These are phyloP conservation scores for Palaemon carinicauda DNA, from an alignment of 1,140 invertebrate genomes.

Conservation along the genomic window DNA sequence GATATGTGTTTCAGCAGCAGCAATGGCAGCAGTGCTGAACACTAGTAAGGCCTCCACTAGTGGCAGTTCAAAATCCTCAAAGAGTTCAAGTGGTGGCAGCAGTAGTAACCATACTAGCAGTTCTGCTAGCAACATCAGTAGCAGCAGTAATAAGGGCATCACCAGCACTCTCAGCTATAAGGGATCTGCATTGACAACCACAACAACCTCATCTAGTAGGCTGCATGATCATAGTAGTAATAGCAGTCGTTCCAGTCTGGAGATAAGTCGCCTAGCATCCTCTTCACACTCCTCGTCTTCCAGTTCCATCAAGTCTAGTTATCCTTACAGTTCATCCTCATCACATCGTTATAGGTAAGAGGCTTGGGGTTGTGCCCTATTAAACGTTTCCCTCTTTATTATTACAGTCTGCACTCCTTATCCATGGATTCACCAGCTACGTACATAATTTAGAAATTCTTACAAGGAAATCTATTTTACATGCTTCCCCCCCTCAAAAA, in stretches of 20 bases:
- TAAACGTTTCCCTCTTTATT: background rate
- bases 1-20: conserved; percentile 26
- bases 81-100: background rate
- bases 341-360: conserved; percentile 36
- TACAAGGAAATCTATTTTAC: too few species aligned
- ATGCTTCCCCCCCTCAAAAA: too few species aligned
- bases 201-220: conserved; percentile 38
- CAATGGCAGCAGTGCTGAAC: conserved; percentile 41
- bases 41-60: conserved; percentile 34
- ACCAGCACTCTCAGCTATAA: conserved; percentile 43
- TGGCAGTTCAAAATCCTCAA: conserved; percentile 15
- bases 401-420: too few species aligned
- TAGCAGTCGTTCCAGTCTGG: conserved; percentile 27
- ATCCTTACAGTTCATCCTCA: background rate
- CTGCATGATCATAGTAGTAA: conserved; percentile 26
- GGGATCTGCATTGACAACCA: conserved; percentile 32
- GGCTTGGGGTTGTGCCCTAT: background rate
- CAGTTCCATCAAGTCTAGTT: background rate
- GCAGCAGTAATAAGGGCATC: conserved; percentile 36
- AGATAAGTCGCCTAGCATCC: conserved; percentile 48
- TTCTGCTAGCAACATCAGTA: background rate
- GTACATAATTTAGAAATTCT: too few species aligned
- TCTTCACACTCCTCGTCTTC: conserved; percentile 47
- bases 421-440: too few species aligned
- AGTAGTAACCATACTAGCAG: background rate